These are phyloP conservation scores for Thysanoteuthis rhombus DNA, from an alignment of 2,888 invertebrate genomes.

Conservation along the genomic window DNA sequence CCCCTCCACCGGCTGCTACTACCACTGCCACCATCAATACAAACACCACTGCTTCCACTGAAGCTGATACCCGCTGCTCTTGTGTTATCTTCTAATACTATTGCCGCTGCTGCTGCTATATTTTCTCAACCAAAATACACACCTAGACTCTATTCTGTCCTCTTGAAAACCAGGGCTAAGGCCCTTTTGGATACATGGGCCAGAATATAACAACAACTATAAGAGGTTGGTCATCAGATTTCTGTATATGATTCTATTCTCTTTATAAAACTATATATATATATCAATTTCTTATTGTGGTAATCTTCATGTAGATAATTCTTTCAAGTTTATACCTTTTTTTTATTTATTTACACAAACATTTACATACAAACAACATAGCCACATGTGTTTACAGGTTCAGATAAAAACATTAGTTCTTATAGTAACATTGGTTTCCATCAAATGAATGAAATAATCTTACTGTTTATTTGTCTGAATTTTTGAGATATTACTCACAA, in stretches of 20 bases:
- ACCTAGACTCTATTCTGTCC: conserved; percentile 15
- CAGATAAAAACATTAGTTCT: no score
- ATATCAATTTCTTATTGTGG: no score
- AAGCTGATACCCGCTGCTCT: neutral
- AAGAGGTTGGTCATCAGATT: conserved; percentile 15
- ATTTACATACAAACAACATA: neutral
- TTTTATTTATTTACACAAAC: neutral
- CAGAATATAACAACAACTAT: conserved; percentile 23
- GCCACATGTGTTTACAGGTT: neutral
- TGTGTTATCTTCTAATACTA: conserved; percentile 1
- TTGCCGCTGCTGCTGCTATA: conserved; percentile 25
- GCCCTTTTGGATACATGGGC: conserved; percentile 20
- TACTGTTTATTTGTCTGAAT: no score
- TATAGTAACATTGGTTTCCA: no score
- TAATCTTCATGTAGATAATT: neutral
- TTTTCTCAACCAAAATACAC: conserved; percentile 28
- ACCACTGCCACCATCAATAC: conserved; percentile 1
- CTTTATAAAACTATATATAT: neutral
- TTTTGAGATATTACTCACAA: no score
- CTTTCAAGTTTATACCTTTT: neutral
- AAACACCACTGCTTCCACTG: neutral
- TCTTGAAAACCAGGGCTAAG: neutral
- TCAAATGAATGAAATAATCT: no score
- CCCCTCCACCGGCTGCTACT: neutral
- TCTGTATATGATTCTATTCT: neutral